Base-by-base conservation (phyloP, 2,797 vertebrate species). In the Ataeniobius toweri region DNA sequence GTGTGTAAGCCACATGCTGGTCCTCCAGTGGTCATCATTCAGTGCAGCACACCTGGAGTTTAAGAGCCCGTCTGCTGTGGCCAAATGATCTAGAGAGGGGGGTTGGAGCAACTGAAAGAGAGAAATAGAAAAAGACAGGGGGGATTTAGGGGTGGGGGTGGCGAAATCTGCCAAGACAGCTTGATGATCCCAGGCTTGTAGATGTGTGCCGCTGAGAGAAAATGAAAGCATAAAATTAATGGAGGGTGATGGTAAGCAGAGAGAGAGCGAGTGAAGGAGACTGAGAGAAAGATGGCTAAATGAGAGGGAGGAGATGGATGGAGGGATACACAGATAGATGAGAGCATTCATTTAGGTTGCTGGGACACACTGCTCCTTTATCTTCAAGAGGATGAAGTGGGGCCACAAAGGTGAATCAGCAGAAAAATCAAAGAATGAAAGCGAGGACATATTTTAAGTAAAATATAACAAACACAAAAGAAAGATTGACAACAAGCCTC, bases 41-140 rank as follows among this genome's bases (percentile, higher is more conserved):
- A 90, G 24, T 77, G 83, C 81, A 68, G 50, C 82, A 75, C 88
- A 91, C 88, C 89, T 93, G 89, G 83, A 88, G 82, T 80, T 77
- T 84, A 81, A 80, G 78, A 87, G 79, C 72, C 78, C 24, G 59
- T 83, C 84, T 86, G 84, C 80, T 83, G 79, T 6, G 3, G 83
- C 88, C 86, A 92, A 91, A 86, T 86, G 82, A 88, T 85, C 63
- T 78, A 72, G 82, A 78, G 71, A 83, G 77, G 69, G 55, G 61
- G 85, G 55, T 56, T 73, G 2, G 24, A 55, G 44, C 18, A 69
- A 12, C 56, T 53, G 69, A 76, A 71, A 76, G 75, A 80, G 70
- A 84, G 8, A 46, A 12, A 48, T 36, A 77, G 70, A 83, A 31
- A 46, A 55, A 24, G 74, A 28, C n/a, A 10, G 16, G 28, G 39